phyloP scores from a whole-genome alignment of 2,113 vertebrate genomes.

The Chitala chitala region DNA sequence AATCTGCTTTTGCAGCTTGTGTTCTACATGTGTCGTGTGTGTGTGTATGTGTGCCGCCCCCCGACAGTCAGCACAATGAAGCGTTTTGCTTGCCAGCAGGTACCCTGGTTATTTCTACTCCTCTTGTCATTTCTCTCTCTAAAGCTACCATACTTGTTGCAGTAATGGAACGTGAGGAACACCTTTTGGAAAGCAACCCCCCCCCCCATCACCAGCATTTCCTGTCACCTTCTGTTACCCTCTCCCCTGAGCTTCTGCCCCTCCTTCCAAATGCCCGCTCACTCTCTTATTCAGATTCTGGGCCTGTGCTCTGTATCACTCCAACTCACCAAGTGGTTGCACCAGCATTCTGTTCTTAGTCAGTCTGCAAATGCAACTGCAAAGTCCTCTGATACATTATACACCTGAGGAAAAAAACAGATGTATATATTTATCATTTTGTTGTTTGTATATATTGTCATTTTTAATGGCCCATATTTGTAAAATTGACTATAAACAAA shows the following conservation, averaged over 20 bases:
- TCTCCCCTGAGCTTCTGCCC: not conserved
- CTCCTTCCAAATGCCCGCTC: not conserved
- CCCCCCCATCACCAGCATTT: not conserved
- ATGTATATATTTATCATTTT: no score
- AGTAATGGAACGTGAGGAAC: conserved; percentile 50
- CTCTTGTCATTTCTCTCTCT: not conserved
- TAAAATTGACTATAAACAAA: no score
- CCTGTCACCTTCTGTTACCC: not conserved
- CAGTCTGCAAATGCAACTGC: no score
- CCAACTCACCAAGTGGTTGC: no score
- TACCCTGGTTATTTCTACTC: not conserved
- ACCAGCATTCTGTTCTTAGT: no score
- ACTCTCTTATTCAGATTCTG: no score
- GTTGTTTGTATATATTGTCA: no score
- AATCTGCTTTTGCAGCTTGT: not conserved
- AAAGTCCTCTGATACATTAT: no score
- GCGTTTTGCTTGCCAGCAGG: not conserved
- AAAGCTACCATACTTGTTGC: conserved; percentile 32
- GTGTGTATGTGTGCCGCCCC: not conserved
- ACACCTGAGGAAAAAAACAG: no score
- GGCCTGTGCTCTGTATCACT: no score
- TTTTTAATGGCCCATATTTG: no score
- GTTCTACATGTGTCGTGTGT: not conserved
- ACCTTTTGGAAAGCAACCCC: conserved; percentile 50
- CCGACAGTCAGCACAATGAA: not conserved